Evolutionary conservation across 2,888 invertebrate genomes (phyloP), one percentile per base, ranked within the genome.

Genomic region (Spodoptera littoralis): DNA sequence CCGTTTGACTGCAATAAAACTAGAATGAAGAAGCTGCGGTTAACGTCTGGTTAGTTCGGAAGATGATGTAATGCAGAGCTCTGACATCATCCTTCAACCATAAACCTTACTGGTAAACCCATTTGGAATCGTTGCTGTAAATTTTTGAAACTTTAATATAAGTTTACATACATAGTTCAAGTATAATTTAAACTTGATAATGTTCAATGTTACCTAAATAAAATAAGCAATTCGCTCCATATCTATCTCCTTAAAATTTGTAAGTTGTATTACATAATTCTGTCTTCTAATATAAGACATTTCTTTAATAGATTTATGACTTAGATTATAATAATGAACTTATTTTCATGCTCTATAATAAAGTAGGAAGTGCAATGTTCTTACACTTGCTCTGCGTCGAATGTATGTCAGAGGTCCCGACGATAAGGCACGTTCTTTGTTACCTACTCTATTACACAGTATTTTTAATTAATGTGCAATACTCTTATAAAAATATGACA

Each of bases 401-500:
- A 90, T 88, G 84, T 91, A 75, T 91, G 91, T 90, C 90, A 91
- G 85, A 89, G 90, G 89, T 89, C 88, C 77, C 68, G 76, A 75
- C 67, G 92, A 92, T 92, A 92, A 92, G 90, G 92, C 92, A 92
- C 91, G 92, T 86, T 84, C 83, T 84, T 77, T 83, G 79, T 83
- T 84, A 82, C 84, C 72, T 76, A 82, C 81, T 78, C 78, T 80
- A 76, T 80, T 75, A 78, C 67, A 79, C 73, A 83, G 51, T 69
- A 71, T 69, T 78, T 77, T 78, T 77, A 77, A 77, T 80, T 77
- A 77, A 63, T 78, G 60, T 42, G 50, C 48, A 24, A 43, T 59
- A 44, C 13, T 59, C 24, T 47, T 27, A 48, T 22, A 52, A 0
- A 57, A 58, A 47, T 47, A 18, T 47, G 46, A 67, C 49, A 66